phyloP scores from a whole-genome alignment of 2,888 invertebrate species.

The Eupithecia abbreviata region DNA sequence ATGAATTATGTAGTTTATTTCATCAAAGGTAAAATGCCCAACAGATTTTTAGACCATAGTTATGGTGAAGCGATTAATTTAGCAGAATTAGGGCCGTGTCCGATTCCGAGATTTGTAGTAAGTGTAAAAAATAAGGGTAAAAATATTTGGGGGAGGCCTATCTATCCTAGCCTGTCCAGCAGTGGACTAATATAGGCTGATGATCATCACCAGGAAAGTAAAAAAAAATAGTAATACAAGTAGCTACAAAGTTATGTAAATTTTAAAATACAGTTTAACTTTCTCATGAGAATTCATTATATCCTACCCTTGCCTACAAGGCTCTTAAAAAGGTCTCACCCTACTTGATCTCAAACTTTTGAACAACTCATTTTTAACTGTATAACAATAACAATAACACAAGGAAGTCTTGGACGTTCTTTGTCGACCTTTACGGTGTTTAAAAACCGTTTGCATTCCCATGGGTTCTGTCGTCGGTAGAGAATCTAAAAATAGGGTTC shows the following conservation, averaged over 20 bases:
- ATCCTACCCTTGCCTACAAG: not conserved
- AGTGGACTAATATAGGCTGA: too few species aligned
- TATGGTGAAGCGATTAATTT: too few species aligned
- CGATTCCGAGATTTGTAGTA: too few species aligned
- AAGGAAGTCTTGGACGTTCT: not conserved
- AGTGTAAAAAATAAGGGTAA: too few species aligned
- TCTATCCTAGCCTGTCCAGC: too few species aligned
- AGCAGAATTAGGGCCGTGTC: too few species aligned
- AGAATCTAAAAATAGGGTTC: conserved; percentile 42
- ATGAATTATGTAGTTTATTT: too few species aligned
- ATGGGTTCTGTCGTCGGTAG: conserved; percentile 9
- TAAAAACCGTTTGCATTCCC: conserved; percentile 32
- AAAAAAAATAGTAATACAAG: too few species aligned
- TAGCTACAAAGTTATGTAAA: not conserved
- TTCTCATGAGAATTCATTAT: not conserved
- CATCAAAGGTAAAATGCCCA: too few species aligned
- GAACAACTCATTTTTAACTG: not conserved
- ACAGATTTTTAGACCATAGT: too few species aligned
- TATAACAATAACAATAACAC: not conserved
- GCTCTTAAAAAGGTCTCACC: not conserved
- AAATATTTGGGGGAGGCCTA: too few species aligned
- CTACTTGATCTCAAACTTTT: not conserved
- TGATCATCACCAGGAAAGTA: too few species aligned
- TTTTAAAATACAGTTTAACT: not conserved
- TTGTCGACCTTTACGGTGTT: not conserved